Conservation (phyloP, 2,113 vertebrate species). For the Corvus moneduloides region DNA sequence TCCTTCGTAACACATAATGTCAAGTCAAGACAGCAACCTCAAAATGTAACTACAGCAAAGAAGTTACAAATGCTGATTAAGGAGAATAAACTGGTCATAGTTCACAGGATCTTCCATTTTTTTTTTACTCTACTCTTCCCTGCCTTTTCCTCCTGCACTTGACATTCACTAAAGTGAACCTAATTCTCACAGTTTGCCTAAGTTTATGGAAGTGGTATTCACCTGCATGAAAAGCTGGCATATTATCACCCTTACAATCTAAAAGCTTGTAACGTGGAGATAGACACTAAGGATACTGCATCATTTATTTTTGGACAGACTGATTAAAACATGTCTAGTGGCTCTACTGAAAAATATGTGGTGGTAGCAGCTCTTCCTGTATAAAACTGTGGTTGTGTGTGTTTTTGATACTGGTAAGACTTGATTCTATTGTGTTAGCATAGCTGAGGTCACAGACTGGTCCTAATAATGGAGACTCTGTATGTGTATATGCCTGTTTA, state of each 20-base stretch:
- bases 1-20: not conserved
- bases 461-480: not conserved
- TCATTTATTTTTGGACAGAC: not conserved
- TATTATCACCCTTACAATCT: not conserved
- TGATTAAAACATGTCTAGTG: not conserved
- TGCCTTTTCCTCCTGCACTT: rapidly evolving
- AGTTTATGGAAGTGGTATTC: not conserved
- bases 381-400: not conserved
- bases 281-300: not conserved
- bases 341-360: not conserved
- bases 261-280: not conserved
- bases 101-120: not conserved
- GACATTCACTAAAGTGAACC: not conserved
- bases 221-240: not conserved
- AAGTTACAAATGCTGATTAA: not conserved
- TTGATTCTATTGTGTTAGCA: not conserved
- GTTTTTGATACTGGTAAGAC: not conserved
- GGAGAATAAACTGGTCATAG: not conserved
- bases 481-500: not conserved
- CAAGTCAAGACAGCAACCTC: not conserved
- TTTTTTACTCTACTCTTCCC: not conserved
- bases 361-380: not conserved
- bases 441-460: not conserved
- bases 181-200: not conserved
- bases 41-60: not conserved